Base-by-base conservation (phyloP, 2,113 vertebrate species). In the Lampris megalopsis region DNA sequence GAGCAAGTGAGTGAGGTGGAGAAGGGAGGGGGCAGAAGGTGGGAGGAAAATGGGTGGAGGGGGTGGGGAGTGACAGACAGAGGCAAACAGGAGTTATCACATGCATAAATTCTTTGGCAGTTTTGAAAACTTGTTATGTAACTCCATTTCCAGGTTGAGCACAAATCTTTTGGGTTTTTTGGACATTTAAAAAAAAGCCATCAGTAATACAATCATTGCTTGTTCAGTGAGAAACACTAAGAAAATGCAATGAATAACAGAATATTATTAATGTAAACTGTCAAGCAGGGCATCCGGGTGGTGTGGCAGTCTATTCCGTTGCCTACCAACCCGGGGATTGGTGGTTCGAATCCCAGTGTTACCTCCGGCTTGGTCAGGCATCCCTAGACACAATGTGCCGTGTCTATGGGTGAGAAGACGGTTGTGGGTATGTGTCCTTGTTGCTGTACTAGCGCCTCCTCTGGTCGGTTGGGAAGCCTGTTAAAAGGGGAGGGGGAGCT, bases 101-200 rank as follows among this genome's bases (percentile, higher is more conserved):
- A 68, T 68, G 57, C 71, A 60, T 63, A 49, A 79, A 87, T 91
- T 90, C 80, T 86, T 79, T 77, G 77, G 50, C 74, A 76, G 85
- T 84, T 91, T 74, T 86, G 77, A 89, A 92, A 92, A 79, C 73
- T 43, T 43, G 73, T 94, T 93, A 89, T 83, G 81, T 88, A 93
- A 94, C 63, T 71, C 63, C 85, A 83, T 84, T 74, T 89, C 75
- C 81, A 91, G 87, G 89, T 91, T 91, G 79, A 80, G 75, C 63
- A 73, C 42, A 78, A 68, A 81, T 82, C 38, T 52, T 24, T 59
- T 58, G 47, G 3, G 59, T 81, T 82, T 79, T 63, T 60, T 9
- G 69, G 36, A 56, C 8, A 68, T n/a, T 35, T 5, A 35, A 66
- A 9, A 40, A 13, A 65, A 65, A 60, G 49, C 35, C 61, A 60